Base-by-base conservation (phyloP, 2,888 invertebrate genomes). In the Drosophila multiciliata region DNA sequence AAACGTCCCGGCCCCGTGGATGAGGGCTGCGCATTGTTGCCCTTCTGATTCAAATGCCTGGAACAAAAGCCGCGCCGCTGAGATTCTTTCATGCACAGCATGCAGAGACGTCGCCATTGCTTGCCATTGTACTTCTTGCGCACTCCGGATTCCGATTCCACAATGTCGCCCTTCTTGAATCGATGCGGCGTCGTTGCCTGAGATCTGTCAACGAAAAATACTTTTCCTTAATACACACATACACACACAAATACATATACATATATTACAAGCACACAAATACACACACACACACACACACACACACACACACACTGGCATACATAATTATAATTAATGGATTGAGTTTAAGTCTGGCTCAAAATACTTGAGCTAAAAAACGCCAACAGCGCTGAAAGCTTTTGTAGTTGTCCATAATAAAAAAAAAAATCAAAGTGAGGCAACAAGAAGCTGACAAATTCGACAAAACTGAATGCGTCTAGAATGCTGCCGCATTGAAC, bases 61-160 rank as follows among this genome's bases (percentile, higher is more conserved):
- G 99, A 99, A 93, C 99, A 99, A 94, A 95, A 99, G 45, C 99
- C 99, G 82, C 99, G 95, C 45, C 99, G 95, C 94, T 99, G 99
- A 91, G 99, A 99, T 95, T 99, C 99, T 94, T 98, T 98, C 42
- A 96, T 96, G 93, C 99, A 99, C 65, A 97, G 97, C 70, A 98
- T 98, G 94, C 99, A 99, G 77, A 99, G 95, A 88, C 99, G 95
- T 75, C 99, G 95, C 99, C 99, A 99, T 93, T 99, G 99, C 94
- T 99, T 99, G 42, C 99, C 99, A 94, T 99, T 99, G 94, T 98
- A 99, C 94, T 99, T 99, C 94, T 99, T 99, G 17, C 99, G 95
- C 88, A 99, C 98, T 79, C 99, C 99, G 73, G 93, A 92, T 82
- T 93, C 93, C 62, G 93, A 93, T 83, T 92, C 92, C 73, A 93